These are phyloP conservation scores for Platanista minor DNA, from an alignment of 2,113 vertebrate genomes.

Conservation along the genomic window DNA sequence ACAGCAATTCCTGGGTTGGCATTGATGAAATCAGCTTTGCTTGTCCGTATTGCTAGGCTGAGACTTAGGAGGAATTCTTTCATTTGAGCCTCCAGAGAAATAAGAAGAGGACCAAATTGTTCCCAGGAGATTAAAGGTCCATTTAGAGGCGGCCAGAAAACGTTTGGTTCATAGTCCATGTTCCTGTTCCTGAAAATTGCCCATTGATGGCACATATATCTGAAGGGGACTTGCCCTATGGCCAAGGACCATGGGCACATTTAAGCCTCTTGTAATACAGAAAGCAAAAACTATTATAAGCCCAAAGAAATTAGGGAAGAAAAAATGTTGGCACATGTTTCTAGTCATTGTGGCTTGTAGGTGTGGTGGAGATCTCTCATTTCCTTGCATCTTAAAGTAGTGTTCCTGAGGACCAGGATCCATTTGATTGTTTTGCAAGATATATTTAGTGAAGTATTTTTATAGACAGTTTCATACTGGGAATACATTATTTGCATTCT, in stretches of 20 bases:
- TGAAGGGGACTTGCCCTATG: background rate
- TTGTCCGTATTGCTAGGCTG: background rate
- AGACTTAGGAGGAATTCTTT: background rate
- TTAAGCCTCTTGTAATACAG: background rate
- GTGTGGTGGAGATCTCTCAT: background rate
- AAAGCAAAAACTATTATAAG: background rate
- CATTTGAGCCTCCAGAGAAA: background rate
- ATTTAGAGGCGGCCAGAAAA: background rate
- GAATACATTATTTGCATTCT: conserved; percentile 50
- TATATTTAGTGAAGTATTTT: conserved; percentile 59
- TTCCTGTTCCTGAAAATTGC: background rate
- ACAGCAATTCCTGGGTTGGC: background rate
- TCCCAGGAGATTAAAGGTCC: background rate
- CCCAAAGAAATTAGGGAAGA: background rate
- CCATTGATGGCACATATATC: background rate
- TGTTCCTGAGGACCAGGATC: background rate
- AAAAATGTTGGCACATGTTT: background rate
- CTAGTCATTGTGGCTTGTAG: background rate
- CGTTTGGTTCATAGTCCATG: background rate
- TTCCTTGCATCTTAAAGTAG: background rate
- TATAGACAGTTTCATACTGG: conserved; percentile 24
- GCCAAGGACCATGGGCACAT: background rate
- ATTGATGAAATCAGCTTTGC: background rate
- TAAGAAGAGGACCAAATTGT: background rate
- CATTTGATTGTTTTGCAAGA: conserved; percentile 39